These are phyloP conservation scores for Anoura caudifer DNA, from an alignment of 2,113 vertebrate genomes.

Conservation along the genomic window DNA sequence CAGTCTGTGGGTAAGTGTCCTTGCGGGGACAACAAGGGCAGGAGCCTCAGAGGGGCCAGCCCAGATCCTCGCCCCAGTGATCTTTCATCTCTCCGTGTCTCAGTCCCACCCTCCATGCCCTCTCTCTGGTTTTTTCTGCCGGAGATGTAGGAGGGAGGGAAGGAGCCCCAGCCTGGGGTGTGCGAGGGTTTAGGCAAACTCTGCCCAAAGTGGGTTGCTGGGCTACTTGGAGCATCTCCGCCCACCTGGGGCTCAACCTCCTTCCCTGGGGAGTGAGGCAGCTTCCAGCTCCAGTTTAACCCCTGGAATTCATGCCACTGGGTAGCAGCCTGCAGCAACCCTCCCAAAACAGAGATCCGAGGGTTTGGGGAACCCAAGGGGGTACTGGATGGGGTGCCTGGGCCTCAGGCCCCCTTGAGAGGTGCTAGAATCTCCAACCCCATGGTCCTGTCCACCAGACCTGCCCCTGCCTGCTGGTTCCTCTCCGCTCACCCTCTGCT, in stretches of 20 bases:
- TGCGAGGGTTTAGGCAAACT: too few relatives aligned
- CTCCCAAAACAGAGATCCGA: not conserved
- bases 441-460: not conserved
- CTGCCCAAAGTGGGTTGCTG: too few relatives aligned
- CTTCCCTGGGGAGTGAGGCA: not conserved
- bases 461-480: accelerated
- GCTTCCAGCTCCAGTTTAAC: not conserved
- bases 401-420: not conserved
- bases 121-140: not conserved
- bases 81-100: not conserved
- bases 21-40: accelerated
- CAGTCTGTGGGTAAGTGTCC: not conserved
- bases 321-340: not conserved
- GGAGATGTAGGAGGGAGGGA: not conserved
- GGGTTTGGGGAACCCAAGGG: not conserved
- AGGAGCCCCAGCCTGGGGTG: not conserved
- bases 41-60: too few relatives aligned
- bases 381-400: too few relatives aligned
- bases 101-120: not conserved
- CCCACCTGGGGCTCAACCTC: not conserved
- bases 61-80: not conserved
- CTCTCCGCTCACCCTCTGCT: not conserved
- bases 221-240: accelerated
- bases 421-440: not conserved
- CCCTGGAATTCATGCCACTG: not conserved